Base-by-base conservation (phyloP, 2,797 vertebrate species). In the Zalophus californianus region DNA sequence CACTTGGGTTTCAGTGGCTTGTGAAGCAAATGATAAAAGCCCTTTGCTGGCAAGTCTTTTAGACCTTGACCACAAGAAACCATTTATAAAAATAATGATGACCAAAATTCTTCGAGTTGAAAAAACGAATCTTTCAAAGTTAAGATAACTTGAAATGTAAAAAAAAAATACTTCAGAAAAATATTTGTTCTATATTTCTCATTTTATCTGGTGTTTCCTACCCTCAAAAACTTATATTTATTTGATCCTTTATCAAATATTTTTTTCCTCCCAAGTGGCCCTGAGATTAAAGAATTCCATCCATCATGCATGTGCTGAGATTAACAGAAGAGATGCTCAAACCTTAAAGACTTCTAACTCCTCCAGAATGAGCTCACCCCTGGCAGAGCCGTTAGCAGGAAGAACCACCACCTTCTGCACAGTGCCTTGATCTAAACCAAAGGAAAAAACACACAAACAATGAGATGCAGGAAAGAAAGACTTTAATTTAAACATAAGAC, bases 341-440 rank as follows among this genome's bases (percentile, higher is more conserved):
- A 99, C 99, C 99, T 99, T 99, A 99, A 99, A 99, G 97, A 99
- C 99, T 98, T 99, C 99, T 99, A 99, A 94, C 98, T 99, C 99
- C 98, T 99, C 99, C 98, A 99, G 99, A 98, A 99, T 99, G 97
- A 99, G 99, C 96, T 99, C 99, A 82, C 99, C 99, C 23, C 99
- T 99, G 98, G 99, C 97, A 78, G 99, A 99, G 58, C 98, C 99
- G 94, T 99, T 99, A 73, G 98, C 98, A 2, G 99, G 99, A 90
- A 99, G 98, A 23, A 99, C 99, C 3, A 99, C 99, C 91, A 99
- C 99, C 98, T 99, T 99, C 98, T 99, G 99, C 64, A 99, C 98
- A 0, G 99, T 99, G 52, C 99, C 99, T 98, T 99, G 99, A 98
- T 99, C 99, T 99, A 97, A 38, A 98, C 87, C 15, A 86, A 50